Evolutionary conservation across 2,797 vertebrate genomes (phyloP), one percentile per base, ranked within the genome.

Genomic region (Eremophila alpestris): DNA sequence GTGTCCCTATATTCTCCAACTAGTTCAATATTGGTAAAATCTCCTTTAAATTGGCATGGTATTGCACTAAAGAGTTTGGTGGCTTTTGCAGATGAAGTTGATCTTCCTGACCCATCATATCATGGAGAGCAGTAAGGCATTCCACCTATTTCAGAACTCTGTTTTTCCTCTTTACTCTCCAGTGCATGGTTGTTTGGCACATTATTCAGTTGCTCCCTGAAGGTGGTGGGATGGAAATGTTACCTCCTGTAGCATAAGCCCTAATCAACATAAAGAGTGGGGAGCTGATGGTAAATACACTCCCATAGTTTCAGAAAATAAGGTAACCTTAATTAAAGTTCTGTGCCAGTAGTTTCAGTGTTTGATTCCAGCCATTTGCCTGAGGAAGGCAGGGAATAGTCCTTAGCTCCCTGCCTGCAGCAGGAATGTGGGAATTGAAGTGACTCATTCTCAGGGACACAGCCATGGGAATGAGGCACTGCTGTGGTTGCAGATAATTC

Each of bases 401-500:
- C 73, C 55, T 79, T 30, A 89, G 63, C 80, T 79, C 63, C 92
- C 62, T 94, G 93, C 85, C 93, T 87, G 70, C 70, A 91, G 83
- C 77, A 73, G 38, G 67, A 96, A 41, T 60, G 13, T 87, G 94
- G 85, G 94, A 89, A 83, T 81, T 86, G 82, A 22, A 74, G 85
- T 91, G 91, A 97, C 67, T 97, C 95, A 95, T 90, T 87, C 89
- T 91, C 45, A 30, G 91, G 85, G 93, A 94, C 41, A 10, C 3
- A 36, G 83, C 38, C 40, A 20, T 77, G 74, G 83, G 87, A 94
- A 86, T 49, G 89, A 96, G 85, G 70, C 67, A 73, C 56, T 94
- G 80, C 94, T 93, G 93, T 79, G 91, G 95, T 82, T 96, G 93
- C 87, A 87, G 80, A 94, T 95, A 94, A 90, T 97, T 97, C 93